Base-by-base conservation (phyloP, 64 coral and sea anemone species). In the Pocillopora damicornis region DNA sequence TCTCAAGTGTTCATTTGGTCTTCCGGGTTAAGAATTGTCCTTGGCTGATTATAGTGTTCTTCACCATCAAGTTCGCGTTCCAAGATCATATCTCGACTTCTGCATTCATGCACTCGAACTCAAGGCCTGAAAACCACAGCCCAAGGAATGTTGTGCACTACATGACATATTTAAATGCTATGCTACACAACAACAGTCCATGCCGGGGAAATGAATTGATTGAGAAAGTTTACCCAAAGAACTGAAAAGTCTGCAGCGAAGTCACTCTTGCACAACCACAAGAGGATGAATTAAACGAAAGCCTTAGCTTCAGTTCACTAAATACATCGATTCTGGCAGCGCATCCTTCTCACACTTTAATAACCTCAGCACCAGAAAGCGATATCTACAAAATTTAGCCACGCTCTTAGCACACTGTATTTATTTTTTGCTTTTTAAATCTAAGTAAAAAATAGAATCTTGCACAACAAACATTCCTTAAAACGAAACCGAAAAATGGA, bases 81-180 rank as follows among this genome's bases (percentile, higher is more conserved):
- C 65, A 85, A 72, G 81, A 85, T 85, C 65, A 85, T 72, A 85
- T 85, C 81, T 85, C 35, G 63, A 85, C 71, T 63, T 72, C 71
- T 57, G 15, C 60, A 67, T 66, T 25, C 37, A 25, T 37, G 37
- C 14, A 38, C 45, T 67, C 23, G 62, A 42, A 61, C 80, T 51
- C 22, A 10, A 37, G 81, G 36, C 61, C 13, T 37, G 20, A 85
- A 72, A 85, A 85, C 81, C 64, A 57, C 81, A 85, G 64, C 65
- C 65, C 61, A 13, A 71, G 64, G 58, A 72, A 85, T 85, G n/a
- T 34, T 68, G 20, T 85, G 64, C 38, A 85, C 38, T 65, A 37
- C 81, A 72, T 85, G 37, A 65, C 11, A 37, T 58, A 56, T 73
- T 85, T 15, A 85, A 17, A 22, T 26, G 18, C 15, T 73, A 85